Percentiles rank a stretch among this genome's conserved stretches.
phyloP scores from a whole-genome alignment of 2,888 invertebrate species.

The Orchesellides sinensis region DNA sequence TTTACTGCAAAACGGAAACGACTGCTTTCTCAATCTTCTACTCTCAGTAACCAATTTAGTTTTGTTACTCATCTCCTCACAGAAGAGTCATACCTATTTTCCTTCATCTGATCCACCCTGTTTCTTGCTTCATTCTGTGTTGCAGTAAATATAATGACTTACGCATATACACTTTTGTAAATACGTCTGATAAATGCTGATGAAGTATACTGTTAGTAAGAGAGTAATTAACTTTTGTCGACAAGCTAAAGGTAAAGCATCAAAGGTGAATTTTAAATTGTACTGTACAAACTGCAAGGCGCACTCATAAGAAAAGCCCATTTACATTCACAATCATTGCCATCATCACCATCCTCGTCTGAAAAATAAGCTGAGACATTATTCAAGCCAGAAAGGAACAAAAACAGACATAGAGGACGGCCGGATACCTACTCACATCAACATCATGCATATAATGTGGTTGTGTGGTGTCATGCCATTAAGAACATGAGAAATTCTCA shows the following conservation, averaged over 20 bases:
- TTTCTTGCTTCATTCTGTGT: no score
- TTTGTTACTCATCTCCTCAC: no score
- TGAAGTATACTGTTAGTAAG: constrained; percentile 40
- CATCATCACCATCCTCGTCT: no score
- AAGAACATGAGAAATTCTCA: constrained; percentile 62
- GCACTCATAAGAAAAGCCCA: constrained; percentile 4
- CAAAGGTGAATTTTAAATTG: neutral
- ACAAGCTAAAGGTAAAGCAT: neutral
- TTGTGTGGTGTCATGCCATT: constrained; percentile 53
- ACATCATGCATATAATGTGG: constrained; percentile 14
- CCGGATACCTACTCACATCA: neutral
- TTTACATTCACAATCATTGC: constrained; percentile 13
- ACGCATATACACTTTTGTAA: no score
- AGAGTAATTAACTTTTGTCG: constrained; percentile 53
- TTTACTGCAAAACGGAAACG: no score
- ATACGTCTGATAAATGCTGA: constrained; percentile 21
- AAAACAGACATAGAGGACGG: neutral
- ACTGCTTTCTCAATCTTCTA: no score
- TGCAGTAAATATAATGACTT: constrained; percentile 44
- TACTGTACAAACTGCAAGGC: no score
- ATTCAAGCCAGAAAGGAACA: neutral
- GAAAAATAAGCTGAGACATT: constrained; percentile 5
- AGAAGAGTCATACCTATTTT: neutral
- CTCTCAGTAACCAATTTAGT: no score
- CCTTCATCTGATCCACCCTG: neutral